Conservation (phyloP, 1,140 invertebrate genomes). For the Papilio glaucus region DNA sequence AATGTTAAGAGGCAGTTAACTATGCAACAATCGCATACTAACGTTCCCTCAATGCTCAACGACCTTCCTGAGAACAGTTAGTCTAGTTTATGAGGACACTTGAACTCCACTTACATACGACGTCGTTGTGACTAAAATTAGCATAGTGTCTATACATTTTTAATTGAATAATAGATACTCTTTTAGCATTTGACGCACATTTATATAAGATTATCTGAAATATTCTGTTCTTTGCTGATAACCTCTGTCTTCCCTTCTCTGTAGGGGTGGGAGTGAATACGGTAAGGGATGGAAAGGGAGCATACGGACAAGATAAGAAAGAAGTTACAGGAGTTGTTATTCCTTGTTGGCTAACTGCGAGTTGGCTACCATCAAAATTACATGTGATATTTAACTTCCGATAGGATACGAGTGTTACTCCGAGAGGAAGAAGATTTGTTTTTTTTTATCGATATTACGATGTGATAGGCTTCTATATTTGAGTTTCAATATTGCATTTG, state of each 20-base stretch:
- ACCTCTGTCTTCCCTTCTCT: no score
- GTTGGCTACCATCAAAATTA: no score
- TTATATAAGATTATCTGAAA: no score
- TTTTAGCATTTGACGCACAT: no score
- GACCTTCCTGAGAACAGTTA: background rate
- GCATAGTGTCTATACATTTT: background rate
- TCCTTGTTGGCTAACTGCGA: no score
- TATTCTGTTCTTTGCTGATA: no score
- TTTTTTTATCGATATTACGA: background rate
- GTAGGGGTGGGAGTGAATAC: no score
- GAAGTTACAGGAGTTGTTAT: no score
- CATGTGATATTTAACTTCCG: no score
- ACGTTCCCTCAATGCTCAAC: background rate
- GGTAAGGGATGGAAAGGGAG: no score
- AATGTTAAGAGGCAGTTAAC: conserved; percentile 10
- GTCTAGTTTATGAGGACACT: background rate
- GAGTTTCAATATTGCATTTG: background rate
- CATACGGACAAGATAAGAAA: no score
- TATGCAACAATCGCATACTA: conserved; percentile 7
- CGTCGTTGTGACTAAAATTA: background rate
- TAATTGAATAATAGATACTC: background rate
- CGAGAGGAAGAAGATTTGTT: no score
- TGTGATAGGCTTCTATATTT: background rate
- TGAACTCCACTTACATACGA: background rate
- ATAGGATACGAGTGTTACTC: background rate